Evolutionary conservation across 2,888 invertebrate genomes (phyloP), one percentile per base, ranked within the genome.

Genomic region (Cheiracanthium punctorium): DNA sequence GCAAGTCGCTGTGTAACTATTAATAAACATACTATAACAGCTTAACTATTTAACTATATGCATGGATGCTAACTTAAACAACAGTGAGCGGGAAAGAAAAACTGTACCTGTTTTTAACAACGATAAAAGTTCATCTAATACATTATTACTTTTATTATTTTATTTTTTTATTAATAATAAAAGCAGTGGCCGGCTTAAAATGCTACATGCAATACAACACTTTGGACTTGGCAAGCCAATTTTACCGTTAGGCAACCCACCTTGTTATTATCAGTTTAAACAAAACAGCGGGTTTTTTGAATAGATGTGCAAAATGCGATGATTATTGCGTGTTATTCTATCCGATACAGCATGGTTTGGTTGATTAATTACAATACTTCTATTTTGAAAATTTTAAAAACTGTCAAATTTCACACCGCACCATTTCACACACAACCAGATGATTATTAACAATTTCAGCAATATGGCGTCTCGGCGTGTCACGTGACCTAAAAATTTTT

Each of bases 361-460:
- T 5, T 4, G 20, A 17, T 58, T 24, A 7, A 24, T 1, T 24
- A 24, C 4, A 58, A 7, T 58, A 24, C 4, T 2, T 24, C 20
- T 24, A 24, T 58, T 58, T 58, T 17, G 17, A 24, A 41, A 58
- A 43, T 20, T 74, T 29, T 41, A 37, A 48, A 70, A 75, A 33
- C 17, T 70, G 28, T 41, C n/a, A 72, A 24, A 64, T 48, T 29
- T 20, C 28, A 41, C 33, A 28, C 58, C n/a, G n/a, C 48, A 58
- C 24, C 69, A 85, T 79, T 73, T 73, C 72, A 73, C 74, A 52
- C 73, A 67, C 73, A 24, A 58, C 37, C 71, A 74, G 79, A 74
- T 69, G 79, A 79, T 85, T 85, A 85, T 85, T 79, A 85, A 85
- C 84, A 85, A 85, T 85, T 79, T 85, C 74, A 48, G 69, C 79